Percentiles rank a stretch among this genome's conserved stretches.
Conservation (phyloP, 2,113 vertebrate genomes). For the Grantiella picta region DNA sequence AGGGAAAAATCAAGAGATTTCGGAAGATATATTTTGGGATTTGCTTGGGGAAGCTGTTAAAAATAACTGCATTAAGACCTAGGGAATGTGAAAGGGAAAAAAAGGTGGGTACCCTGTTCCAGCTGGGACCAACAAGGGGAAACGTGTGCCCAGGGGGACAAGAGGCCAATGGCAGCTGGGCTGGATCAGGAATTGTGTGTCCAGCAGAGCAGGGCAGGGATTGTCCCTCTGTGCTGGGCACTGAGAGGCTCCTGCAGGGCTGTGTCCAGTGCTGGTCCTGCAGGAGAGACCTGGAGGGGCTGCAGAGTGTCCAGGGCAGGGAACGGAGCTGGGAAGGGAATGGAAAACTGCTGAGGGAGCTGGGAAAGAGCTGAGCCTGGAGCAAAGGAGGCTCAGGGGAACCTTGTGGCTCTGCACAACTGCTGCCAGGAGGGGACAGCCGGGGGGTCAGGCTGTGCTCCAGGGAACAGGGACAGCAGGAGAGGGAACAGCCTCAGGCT, state of each 20-base stretch:
- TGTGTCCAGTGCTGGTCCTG: neutral
- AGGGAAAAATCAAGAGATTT: neutral
- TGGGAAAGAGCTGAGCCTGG: neutral
- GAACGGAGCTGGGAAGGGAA: neutral
- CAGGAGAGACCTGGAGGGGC: neutral
- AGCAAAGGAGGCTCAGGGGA: neutral
- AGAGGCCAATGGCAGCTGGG: fast-evolving
- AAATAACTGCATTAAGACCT: neutral
- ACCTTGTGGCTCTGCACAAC: neutral
- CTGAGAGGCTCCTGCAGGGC: neutral
- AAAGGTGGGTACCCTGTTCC: neutral
- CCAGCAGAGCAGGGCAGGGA: neutral
- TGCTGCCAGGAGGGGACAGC: no score
- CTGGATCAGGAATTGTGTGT: neutral
- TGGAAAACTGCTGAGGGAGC: neutral
- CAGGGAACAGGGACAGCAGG: neutral
- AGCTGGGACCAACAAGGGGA: neutral
- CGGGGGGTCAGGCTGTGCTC: no score
- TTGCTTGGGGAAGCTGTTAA: neutral
- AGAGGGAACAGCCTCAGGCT: neutral
- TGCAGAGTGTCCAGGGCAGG: neutral
- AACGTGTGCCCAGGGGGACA: fast-evolving
- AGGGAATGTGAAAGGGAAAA: neutral
- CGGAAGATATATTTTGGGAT: neutral
- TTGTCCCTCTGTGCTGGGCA: neutral